Conservation (phyloP, 2,888 invertebrate genomes). For the Perithous albicinctus region DNA sequence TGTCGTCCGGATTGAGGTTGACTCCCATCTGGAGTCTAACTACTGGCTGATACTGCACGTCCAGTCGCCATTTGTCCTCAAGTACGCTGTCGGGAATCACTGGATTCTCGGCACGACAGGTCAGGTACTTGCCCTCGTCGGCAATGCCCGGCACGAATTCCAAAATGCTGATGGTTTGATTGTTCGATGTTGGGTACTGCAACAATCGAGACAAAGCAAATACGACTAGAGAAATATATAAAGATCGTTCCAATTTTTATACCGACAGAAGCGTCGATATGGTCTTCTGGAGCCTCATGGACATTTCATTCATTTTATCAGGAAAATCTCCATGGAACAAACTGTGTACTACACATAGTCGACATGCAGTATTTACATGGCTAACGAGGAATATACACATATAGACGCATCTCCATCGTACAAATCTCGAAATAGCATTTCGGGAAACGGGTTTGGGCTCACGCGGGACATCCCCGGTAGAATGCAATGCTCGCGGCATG, state of each 20-base stretch:
- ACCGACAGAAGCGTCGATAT: neutral
- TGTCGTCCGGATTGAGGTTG: constrained; percentile 93
- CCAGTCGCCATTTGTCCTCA: constrained; percentile 94
- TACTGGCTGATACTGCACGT: constrained; percentile 96
- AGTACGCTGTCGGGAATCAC: constrained; percentile 92
- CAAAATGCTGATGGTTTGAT: constrained; percentile 92
- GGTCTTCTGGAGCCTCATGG: constrained; percentile 7
- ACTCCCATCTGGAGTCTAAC: constrained; percentile 94
- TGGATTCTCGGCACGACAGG: constrained; percentile 95
- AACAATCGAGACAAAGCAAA: constrained; percentile 71
- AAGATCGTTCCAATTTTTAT: constrained; percentile 4
- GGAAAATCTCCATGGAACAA: constrained; percentile 9
- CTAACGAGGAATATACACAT: constrained; percentile 71
- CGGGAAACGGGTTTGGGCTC: constrained; percentile 43
- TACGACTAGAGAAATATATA: constrained; percentile 21
- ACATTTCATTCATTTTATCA: constrained; percentile 22
- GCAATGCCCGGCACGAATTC: constrained; percentile 93
- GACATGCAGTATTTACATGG: constrained; percentile 61
- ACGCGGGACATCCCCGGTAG: constrained; percentile 33
- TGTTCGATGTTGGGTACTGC: constrained; percentile 93
- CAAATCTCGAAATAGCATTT: constrained; percentile 57
- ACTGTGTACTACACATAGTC: constrained; percentile 8
- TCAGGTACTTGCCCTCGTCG: constrained; percentile 95
- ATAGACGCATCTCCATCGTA: constrained; percentile 65
- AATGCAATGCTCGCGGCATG: constrained; percentile 19